Conservation (phyloP, 2,113 vertebrate species). For the Microtus richardsoni region DNA sequence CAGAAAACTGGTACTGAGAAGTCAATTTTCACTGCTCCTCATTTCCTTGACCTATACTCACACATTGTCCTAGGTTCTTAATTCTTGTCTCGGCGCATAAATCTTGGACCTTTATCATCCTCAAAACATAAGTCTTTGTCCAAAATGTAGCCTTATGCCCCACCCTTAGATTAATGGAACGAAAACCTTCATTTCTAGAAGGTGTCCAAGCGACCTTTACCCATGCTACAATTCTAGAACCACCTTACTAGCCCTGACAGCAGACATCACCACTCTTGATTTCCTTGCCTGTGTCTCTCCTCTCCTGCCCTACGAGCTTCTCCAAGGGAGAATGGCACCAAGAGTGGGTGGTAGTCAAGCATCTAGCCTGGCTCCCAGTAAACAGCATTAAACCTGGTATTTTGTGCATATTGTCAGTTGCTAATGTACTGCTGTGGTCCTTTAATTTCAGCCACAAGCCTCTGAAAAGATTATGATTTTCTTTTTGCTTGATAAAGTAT, state of each 20-base stretch:
- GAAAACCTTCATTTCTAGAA: constrained; percentile 26
- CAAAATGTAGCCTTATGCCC: not conserved
- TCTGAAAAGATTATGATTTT: constrained; percentile 3
- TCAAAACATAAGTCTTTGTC: not conserved
- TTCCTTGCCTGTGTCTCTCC: not conserved
- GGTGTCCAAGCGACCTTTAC: not conserved
- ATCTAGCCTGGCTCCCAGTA: not conserved
- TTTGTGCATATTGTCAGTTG: not conserved
- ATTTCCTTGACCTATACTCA: not conserved
- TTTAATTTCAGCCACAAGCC: not conserved
- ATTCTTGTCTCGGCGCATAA: not conserved
- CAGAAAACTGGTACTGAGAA: not conserved
- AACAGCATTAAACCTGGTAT: not conserved
- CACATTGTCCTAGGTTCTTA: not conserved
- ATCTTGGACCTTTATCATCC: not conserved
- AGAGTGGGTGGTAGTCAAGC: not conserved
- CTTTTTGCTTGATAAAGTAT: constrained; percentile 23
- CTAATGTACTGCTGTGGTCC: not conserved
- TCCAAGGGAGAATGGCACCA: not conserved
- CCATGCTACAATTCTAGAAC: not conserved
- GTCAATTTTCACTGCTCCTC: too few relatives aligned
- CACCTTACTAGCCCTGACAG: too few relatives aligned
- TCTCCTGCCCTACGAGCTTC: not conserved
- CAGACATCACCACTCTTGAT: not conserved
- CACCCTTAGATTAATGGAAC: not conserved